Conservation (phyloP, 1,140 invertebrate species). For the Drosophila bocqueti region DNA sequence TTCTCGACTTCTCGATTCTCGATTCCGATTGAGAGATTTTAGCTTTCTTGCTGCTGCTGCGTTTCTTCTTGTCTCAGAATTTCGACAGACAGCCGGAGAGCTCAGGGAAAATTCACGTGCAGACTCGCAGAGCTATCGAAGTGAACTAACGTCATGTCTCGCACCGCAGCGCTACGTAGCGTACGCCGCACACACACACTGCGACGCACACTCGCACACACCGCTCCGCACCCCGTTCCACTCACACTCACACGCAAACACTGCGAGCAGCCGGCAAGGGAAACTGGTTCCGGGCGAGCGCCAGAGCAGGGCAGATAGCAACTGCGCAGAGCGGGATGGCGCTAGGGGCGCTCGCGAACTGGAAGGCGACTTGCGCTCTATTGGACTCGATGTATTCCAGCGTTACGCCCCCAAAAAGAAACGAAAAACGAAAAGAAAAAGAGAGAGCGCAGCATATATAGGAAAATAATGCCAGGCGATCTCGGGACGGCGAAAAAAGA, state of each 20-base stretch:
- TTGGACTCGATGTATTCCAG: conserved; percentile 65
- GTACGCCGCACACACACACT: conserved; percentile 39
- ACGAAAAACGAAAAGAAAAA: neutral
- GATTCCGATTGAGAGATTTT: conserved; percentile 28
- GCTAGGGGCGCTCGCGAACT: conserved; percentile 35
- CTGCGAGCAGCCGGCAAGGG: conserved; percentile 7
- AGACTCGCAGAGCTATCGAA: conserved; percentile 85
- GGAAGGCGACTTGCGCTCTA: conserved; percentile 80
- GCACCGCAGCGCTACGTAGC: conserved; percentile 80
- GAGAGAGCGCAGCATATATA: conserved; percentile 8
- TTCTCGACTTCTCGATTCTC: conserved; percentile 21
- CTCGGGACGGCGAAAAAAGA: conserved; percentile 14
- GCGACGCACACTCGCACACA: conserved; percentile 4
- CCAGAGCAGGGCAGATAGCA: conserved; percentile 30
- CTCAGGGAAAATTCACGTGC: conserved; percentile 81
- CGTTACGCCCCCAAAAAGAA: conserved; percentile 68
- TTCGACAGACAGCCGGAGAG: conserved; percentile 59
- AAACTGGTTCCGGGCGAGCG: conserved; percentile 67
- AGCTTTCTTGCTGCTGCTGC: conserved; percentile 22
- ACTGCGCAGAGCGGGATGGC: conserved; percentile 35
- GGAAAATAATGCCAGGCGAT: conserved; percentile 12
- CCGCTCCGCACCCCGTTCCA: conserved; percentile 11
- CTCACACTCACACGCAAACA: conserved; percentile 11
- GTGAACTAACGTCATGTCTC: conserved; percentile 85
- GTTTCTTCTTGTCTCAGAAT: conserved; percentile 37